Evolutionary conservation across 2,113 vertebrate species (phyloP).

Genomic region (Marcusenius ussheri): DNA sequence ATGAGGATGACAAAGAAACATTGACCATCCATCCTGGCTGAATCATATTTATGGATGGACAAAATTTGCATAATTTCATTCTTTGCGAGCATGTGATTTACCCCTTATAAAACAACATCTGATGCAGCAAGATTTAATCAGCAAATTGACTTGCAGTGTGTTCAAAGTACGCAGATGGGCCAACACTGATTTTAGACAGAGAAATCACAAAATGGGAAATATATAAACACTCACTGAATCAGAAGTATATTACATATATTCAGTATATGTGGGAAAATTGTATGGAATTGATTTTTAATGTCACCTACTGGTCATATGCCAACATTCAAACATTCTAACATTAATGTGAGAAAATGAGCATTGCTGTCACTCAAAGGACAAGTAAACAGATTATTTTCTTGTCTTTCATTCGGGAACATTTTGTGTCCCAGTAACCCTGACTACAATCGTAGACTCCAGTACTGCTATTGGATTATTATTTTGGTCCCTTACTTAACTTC

Average conservation of each 20-base stretch:
- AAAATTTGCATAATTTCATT: constrained; percentile 3
- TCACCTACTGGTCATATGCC: background rate
- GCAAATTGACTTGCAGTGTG: background rate
- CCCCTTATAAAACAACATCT: background rate
- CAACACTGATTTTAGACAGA: background rate
- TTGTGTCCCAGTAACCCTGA: background rate
- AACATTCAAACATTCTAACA: background rate
- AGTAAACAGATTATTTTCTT: background rate
- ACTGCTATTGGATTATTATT: background rate
- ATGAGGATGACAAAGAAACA: background rate
- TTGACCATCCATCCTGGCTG: background rate
- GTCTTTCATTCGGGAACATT: background rate
- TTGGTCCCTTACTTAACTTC: background rate
- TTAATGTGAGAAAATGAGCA: background rate
- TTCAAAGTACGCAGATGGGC: background rate
- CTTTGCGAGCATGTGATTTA: background rate
- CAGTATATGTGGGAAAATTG: background rate
- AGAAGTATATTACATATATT: background rate
- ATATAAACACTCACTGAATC: background rate
- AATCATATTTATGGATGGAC: background rate
- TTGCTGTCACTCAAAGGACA: background rate
- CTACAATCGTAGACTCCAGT: background rate
- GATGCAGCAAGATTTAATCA: background rate
- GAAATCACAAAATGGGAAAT: background rate
- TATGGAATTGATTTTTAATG: background rate